phyloP scores from a whole-genome alignment of 2,888 invertebrate genomes.

The Drosophila mimica region DNA sequence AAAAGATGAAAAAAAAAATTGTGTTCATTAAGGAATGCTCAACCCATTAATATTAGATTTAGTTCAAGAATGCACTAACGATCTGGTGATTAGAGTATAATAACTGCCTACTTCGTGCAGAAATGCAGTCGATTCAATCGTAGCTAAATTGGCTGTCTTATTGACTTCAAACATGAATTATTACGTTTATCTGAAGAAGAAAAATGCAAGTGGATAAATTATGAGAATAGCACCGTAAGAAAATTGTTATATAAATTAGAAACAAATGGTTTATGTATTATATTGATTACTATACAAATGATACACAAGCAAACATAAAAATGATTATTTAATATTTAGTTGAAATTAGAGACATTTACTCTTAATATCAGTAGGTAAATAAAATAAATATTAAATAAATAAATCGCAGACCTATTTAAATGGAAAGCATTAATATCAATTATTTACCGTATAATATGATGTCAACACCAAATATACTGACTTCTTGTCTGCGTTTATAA shows the following conservation, averaged over 20 bases:
- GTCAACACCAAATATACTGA: background rate
- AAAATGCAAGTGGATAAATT: background rate
- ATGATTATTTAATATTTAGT: background rate
- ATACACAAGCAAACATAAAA: background rate
- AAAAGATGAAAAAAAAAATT: background rate
- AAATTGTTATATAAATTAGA: background rate
- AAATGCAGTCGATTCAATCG: background rate
- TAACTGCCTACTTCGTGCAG: background rate
- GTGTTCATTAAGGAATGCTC: background rate
- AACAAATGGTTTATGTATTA: background rate
- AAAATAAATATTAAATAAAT: background rate
- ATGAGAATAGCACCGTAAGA: background rate
- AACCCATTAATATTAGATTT: background rate
- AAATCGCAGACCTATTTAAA: slow-evolving; percentile 65
- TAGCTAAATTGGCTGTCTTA: background rate
- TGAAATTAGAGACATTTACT: background rate
- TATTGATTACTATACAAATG: background rate
- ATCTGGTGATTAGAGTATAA: background rate
- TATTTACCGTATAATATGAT: slow-evolving; percentile 17
- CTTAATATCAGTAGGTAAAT: background rate
- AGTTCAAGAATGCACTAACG: slow-evolving; percentile 2
- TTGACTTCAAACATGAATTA: background rate
- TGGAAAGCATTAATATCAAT: slow-evolving; percentile 55
- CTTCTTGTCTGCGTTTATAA: background rate
- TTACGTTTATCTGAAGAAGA: background rate